Conservation (phyloP, 2,888 invertebrate genomes). For the Gerris lacustris region DNA sequence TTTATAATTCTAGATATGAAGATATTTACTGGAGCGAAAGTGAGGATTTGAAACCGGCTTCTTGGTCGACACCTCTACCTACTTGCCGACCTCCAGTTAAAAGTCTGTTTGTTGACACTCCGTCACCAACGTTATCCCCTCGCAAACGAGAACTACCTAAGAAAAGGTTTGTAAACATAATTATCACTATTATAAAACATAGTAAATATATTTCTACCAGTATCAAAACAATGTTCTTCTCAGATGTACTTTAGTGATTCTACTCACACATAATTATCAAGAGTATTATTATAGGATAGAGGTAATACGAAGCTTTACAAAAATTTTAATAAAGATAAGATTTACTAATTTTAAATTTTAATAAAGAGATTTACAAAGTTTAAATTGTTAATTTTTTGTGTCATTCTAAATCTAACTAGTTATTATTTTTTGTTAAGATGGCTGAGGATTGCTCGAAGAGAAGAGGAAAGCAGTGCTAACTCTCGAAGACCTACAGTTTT, state of each 20-base stretch:
- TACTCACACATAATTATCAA: no score
- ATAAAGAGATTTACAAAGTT: no score
- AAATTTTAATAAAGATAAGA: no score
- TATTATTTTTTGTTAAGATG: constrained; percentile 18
- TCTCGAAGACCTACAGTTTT: constrained; percentile 24
- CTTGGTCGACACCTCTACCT: background rate
- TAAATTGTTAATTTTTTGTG: no score
- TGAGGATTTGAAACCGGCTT: background rate
- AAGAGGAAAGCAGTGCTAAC: constrained; percentile 22
- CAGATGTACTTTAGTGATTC: no score
- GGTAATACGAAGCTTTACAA: no score
- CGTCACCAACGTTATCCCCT: constrained; percentile 17
- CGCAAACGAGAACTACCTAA: constrained; percentile 25
- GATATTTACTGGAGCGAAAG: background rate
- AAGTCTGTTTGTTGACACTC: constrained; percentile 18
- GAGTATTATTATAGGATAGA: no score
- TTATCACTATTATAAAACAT: background rate
- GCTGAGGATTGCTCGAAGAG: constrained; percentile 24
- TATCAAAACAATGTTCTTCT: no score
- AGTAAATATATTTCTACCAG: no score
- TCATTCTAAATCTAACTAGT: no score
- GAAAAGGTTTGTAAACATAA: constrained; percentile 19
- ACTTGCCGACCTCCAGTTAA: constrained; percentile 15
- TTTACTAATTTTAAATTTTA: no score
- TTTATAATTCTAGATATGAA: background rate